These are phyloP conservation scores for Phrynocephalus vlangalii DNA, from an alignment of 2,797 vertebrate species.

Conservation along the genomic window DNA sequence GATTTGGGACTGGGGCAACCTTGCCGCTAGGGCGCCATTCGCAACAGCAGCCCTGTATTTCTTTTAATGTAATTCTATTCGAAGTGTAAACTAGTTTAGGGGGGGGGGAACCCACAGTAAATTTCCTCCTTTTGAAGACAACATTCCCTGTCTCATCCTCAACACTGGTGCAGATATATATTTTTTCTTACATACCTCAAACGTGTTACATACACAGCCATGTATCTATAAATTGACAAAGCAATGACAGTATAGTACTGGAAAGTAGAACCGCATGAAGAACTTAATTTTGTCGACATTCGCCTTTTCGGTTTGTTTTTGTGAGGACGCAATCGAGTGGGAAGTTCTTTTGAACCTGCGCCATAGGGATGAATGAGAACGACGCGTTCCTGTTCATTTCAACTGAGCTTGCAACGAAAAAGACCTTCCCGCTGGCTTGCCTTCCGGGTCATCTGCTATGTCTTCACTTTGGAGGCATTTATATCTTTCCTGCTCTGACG, in stretches of 20 bases:
- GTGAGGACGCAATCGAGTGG: background rate
- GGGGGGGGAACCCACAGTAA: constrained; percentile 34
- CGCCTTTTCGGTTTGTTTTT: constrained; percentile 68
- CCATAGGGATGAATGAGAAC: background rate
- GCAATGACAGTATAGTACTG: constrained; percentile 74
- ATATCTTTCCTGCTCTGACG: constrained; percentile 68
- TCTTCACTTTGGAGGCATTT: constrained; percentile 54
- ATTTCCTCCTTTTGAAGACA: constrained; percentile 53
- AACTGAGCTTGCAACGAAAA: background rate
- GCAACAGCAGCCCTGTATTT: background rate
- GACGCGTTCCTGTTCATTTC: background rate
- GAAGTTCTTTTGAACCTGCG: background rate
- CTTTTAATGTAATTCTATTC: background rate
- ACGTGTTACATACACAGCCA: constrained; percentile 65
- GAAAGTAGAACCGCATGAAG: constrained; percentile 84
- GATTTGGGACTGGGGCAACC: no score
- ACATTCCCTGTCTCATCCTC: constrained; percentile 53
- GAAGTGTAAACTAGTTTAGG: constrained; percentile 50
- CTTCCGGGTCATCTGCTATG: constrained; percentile 55
- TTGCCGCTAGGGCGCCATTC: background rate
- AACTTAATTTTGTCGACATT: constrained; percentile 80
- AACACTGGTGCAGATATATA: constrained; percentile 68
- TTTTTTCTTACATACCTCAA: constrained; percentile 73
- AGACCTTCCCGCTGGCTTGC: background rate
- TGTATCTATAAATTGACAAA: constrained; percentile 48